Evolutionary conservation across 2,113 vertebrate genomes (phyloP).

Genomic region (Fulica atra): DNA sequence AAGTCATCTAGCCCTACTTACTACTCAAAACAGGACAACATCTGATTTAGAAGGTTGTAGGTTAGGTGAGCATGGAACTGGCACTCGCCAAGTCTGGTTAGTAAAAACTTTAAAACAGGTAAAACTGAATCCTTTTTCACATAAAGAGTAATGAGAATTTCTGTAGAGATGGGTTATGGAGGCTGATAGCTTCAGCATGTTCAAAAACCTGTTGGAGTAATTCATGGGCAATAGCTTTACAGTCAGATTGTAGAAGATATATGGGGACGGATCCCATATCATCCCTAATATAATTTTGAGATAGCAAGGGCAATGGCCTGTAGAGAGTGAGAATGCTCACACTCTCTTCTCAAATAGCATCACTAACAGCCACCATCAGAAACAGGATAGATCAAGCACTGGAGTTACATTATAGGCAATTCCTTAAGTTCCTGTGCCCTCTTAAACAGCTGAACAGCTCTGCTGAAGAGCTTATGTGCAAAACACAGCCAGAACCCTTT

Average conservation of each 20-base stretch:
- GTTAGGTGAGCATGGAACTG: background rate
- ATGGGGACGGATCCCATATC: background rate
- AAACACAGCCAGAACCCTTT: background rate
- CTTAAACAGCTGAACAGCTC: background rate
- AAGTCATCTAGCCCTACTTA: background rate
- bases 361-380: background rate
- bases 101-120: background rate
- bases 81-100: background rate
- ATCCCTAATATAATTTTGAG: background rate
- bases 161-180: background rate
- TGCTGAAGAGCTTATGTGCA: background rate
- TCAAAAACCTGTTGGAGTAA: background rate
- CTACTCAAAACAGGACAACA: background rate
- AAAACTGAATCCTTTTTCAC: background rate
- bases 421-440: background rate
- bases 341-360: background rate
- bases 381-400: background rate
- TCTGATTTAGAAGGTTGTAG: background rate
- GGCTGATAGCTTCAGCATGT: background rate
- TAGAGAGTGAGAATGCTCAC: background rate
- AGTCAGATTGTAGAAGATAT: background rate
- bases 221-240: background rate
- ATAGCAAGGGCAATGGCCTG: background rate
- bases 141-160: background rate
- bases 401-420: background rate